Conservation (phyloP, 2,888 invertebrate species). For the Cacoxenus indagator region DNA sequence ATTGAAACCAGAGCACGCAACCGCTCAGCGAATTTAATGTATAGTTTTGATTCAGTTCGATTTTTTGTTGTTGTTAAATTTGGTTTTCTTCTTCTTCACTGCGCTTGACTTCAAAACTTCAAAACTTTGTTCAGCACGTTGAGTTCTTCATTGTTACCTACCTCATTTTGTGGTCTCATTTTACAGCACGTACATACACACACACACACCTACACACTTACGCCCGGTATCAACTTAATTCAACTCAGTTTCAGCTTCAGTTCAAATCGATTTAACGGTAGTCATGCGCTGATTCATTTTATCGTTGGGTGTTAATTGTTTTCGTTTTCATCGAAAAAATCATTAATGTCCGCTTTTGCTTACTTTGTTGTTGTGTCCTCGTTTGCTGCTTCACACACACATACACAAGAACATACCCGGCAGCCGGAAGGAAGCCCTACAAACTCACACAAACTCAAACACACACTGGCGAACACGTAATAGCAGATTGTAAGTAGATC, state of each 20-base stretch:
- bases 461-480: background rate
- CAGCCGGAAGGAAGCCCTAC: conserved; percentile 23
- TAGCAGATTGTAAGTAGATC: background rate
- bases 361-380: too few relatives aligned
- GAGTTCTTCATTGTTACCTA: conserved; percentile 38
- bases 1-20: too few relatives aligned
- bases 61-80: background rate
- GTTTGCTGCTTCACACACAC: conserved; percentile 6
- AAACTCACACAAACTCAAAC: conserved; percentile 37
- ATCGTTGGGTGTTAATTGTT: conserved; percentile 61
- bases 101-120: conserved; percentile 52
- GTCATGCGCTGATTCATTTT: conserved; percentile 42
- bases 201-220: conserved; percentile 19
- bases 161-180: conserved; percentile 22
- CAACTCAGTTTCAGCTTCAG: background rate
- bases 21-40: too few relatives aligned
- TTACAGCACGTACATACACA: conserved; percentile 27
- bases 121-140: conserved; percentile 45
- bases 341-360: conserved; percentile 54
- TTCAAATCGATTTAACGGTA: too few relatives aligned
- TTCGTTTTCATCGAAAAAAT: conserved; percentile 56
- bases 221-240: conserved; percentile 29
- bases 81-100: too few relatives aligned
- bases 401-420: background rate
- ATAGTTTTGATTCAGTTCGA: background rate